Evolutionary conservation across 2,113 vertebrate genomes (phyloP).

Genomic region (Myodes glareolus): DNA sequence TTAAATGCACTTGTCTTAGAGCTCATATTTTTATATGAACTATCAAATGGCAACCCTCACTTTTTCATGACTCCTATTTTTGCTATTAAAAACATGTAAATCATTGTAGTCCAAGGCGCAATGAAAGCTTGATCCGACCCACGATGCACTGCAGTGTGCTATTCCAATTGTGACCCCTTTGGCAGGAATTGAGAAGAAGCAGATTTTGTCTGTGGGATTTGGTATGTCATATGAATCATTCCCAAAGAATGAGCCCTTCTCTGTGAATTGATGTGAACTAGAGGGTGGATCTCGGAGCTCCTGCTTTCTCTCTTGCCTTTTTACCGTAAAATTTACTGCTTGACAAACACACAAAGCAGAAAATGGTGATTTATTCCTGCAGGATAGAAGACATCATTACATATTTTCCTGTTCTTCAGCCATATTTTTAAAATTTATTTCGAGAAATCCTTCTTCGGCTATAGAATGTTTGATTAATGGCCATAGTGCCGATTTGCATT

Average conservation of each 20-base stretch:
- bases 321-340: slow-evolving; percentile 70
- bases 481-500: neutral
- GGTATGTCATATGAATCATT: slow-evolving; percentile 66
- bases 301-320: slow-evolving; percentile 51
- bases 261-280: neutral
- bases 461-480: slow-evolving; percentile 66
- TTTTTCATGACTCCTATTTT: neutral
- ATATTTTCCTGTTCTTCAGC: slow-evolving; percentile 60
- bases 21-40: neutral
- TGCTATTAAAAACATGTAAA: neutral
- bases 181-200: slow-evolving; percentile 68
- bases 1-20: slow-evolving; percentile 2
- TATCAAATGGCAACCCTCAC: neutral
- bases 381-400: slow-evolving; percentile 64
- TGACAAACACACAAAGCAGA: slow-evolving; percentile 49
- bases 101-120: neutral
- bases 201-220: slow-evolving; percentile 62
- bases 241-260: slow-evolving; percentile 62
- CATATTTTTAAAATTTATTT: slow-evolving; percentile 73
- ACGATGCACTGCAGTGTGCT: neutral
- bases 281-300: neutral
- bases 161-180: neutral
- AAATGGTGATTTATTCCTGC: slow-evolving; percentile 75
- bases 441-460: slow-evolving; percentile 54
- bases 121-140: neutral